Evolutionary conservation across 2,113 vertebrate species (phyloP).

Genomic region (Tragelaphus imberbis): DNA sequence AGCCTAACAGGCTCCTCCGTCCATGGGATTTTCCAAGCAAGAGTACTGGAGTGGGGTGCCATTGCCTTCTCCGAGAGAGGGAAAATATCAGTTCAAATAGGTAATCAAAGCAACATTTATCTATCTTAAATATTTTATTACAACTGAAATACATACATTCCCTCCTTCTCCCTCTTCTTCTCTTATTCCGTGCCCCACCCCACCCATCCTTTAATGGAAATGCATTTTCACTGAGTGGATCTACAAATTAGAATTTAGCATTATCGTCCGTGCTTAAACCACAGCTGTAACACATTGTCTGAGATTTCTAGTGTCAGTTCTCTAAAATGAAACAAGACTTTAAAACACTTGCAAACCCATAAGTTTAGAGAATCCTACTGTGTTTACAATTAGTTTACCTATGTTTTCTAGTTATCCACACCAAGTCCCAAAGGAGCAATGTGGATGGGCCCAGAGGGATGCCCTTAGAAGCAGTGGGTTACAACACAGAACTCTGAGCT

Average conservation of each 20-base stretch:
- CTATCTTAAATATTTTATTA: slow-evolving; percentile 10
- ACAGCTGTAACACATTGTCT: not conserved
- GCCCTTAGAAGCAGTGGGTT: not conserved
- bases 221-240: not conserved
- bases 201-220: not conserved
- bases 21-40: too few relatives aligned
- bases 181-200: not conserved
- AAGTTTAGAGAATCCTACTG: not conserved
- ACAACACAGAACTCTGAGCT: not conserved
- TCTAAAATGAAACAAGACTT: not conserved
- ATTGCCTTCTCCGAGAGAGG: not conserved
- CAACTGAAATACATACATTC: not conserved
- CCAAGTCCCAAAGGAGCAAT: not conserved
- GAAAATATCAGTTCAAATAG: not conserved
- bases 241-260: not conserved
- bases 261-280: not conserved
- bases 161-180: not conserved
- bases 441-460: not conserved
- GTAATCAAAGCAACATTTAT: not conserved
- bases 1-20: too few relatives aligned
- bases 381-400: not conserved
- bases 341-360: not conserved
- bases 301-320: not conserved
- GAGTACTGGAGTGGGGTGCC: too few relatives aligned
- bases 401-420: not conserved